Evolutionary conservation across 2,888 invertebrate genomes (phyloP).

Genomic region (Gerris lacustris): DNA sequence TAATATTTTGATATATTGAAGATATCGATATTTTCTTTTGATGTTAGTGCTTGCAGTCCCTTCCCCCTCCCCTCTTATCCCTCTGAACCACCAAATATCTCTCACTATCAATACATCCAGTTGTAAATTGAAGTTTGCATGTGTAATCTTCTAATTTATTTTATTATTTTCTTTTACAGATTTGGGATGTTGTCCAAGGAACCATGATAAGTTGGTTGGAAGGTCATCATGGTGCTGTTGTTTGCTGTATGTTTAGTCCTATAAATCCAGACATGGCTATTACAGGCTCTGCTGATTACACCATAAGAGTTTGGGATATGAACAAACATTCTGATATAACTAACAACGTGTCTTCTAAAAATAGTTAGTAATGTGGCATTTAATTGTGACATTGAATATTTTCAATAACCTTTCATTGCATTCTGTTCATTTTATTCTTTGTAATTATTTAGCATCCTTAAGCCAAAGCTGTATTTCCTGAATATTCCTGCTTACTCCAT

Average conservation of each 20-base stretch:
- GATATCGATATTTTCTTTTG: too few species aligned
- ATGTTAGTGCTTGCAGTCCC: too few species aligned
- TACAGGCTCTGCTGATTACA: slow-evolving; percentile 54
- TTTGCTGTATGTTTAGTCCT: slow-evolving; percentile 54
- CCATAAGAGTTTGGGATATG: slow-evolving; percentile 53
- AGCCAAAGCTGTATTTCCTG: too few species aligned
- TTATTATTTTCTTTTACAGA: slow-evolving; percentile 40
- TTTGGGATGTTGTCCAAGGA: slow-evolving; percentile 50
- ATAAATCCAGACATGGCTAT: slow-evolving; percentile 47
- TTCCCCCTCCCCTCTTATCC: too few species aligned
- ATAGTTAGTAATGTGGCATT: background rate
- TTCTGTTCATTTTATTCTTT: too few species aligned
- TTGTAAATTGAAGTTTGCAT: background rate
- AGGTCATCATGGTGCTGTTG: slow-evolving; percentile 44
- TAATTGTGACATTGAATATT: slow-evolving; percentile 8
- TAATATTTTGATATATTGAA: too few species aligned
- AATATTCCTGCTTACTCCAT: too few species aligned
- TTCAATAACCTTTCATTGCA: slow-evolving; percentile 11
- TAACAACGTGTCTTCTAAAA: slow-evolving; percentile 16
- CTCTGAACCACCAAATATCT: too few species aligned
- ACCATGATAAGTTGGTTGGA: slow-evolving; percentile 47
- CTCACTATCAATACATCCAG: too few species aligned
- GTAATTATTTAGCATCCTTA: too few species aligned
- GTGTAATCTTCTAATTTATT: slow-evolving; percentile 23
- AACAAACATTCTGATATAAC: slow-evolving; percentile 37